Percentiles rank a stretch among this genome's conserved stretches.
Conservation (phyloP, 2,797 vertebrate genomes). For the Gymnothorax reevesii region DNA sequence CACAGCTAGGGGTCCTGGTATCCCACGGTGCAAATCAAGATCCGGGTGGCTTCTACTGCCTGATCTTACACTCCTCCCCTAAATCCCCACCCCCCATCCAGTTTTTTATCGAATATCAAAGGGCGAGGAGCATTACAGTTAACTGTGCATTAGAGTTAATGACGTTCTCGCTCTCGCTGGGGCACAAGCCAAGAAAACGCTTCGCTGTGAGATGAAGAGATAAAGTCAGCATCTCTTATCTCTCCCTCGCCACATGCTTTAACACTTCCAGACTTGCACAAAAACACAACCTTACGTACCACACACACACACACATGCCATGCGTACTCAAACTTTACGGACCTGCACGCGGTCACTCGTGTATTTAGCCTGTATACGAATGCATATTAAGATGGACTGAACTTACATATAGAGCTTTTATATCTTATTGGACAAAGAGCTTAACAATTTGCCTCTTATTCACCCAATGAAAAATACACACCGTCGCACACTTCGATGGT, state of each 20-base stretch:
- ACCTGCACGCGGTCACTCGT: too few species aligned
- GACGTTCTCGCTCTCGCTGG: constrained; percentile 26
- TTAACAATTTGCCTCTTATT: too few species aligned
- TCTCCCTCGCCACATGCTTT: not conserved
- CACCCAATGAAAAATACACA: too few species aligned
- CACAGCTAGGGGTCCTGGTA: constrained; percentile 47
- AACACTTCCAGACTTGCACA: not conserved
- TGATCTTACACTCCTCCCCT: constrained; percentile 40
- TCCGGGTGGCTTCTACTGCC: constrained; percentile 42
- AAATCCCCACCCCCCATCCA: too few species aligned
- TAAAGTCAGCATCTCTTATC: constrained; percentile 19
- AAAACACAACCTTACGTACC: constrained; percentile 9
- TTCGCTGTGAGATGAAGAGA: not conserved
- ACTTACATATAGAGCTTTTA: too few species aligned
- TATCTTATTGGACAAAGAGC: too few species aligned
- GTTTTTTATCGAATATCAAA: constrained; percentile 60
- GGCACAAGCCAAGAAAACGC: constrained; percentile 32
- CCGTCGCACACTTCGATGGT: too few species aligned
- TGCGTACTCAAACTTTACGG: too few species aligned
- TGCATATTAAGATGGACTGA: too few species aligned
- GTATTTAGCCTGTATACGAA: too few species aligned
- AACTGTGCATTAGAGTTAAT: constrained; percentile 55
- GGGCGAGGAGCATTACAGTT: constrained; percentile 49
- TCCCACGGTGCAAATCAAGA: constrained; percentile 1
- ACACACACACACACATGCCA: constrained; percentile 29